Conservation (phyloP, 2,888 invertebrate species). For the Alcis repandata region DNA sequence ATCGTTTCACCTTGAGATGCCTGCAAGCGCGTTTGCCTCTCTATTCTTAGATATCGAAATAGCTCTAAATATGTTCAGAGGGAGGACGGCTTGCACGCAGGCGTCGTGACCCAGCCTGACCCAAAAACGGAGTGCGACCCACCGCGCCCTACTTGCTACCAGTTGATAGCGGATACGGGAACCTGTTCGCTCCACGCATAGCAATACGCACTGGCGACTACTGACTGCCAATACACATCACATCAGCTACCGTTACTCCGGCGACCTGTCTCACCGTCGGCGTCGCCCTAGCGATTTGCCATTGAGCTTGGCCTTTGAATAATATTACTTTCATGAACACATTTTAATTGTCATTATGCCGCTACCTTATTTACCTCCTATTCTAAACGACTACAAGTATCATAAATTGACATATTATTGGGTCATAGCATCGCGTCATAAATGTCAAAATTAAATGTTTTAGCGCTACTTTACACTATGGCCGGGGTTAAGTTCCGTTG, state of each 20-base stretch:
- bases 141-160: conserved; percentile 70
- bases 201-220: conserved; percentile 56
- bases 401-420: conserved; percentile 1
- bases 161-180: conserved; percentile 80
- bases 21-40: conserved; percentile 73
- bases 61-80: conserved; percentile 71
- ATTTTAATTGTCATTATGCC: conserved; percentile 10
- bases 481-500: too few relatives aligned
- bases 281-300: conserved; percentile 33
- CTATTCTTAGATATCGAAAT: conserved; percentile 79
- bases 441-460: background rate
- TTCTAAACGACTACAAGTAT: background rate
- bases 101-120: conserved; percentile 85
- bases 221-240: conserved; percentile 46
- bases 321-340: conserved; percentile 19
- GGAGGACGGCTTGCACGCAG: conserved; percentile 74
- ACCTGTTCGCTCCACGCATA: conserved; percentile 71
- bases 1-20: conserved; percentile 82
- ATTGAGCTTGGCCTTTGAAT: conserved; percentile 50
- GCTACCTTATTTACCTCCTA: conserved; percentile 1
- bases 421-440: background rate
- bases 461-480: background rate
- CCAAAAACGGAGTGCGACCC: conserved; percentile 79
- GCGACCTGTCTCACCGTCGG: conserved; percentile 52
- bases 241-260: conserved; percentile 64